Percentiles rank a stretch among this genome's conserved stretches.
Evolutionary conservation across 1,140 invertebrate genomes (phyloP).

Genomic region (Anadara kagoshimensis): DNA sequence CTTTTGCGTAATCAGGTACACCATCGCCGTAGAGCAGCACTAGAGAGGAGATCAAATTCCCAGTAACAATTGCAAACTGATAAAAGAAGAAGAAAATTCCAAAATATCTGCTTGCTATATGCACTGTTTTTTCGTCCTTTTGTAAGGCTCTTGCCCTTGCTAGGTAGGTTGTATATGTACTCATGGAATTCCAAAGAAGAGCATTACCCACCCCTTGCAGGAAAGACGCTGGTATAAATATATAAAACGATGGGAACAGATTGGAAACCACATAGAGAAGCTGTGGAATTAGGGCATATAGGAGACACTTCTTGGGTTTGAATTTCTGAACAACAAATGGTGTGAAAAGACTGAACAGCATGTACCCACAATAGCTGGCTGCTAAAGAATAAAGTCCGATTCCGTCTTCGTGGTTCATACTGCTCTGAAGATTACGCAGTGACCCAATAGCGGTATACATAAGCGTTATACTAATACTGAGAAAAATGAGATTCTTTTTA

Average conservation of each 20-base stretch:
- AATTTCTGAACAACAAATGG: slow-evolving; percentile 57
- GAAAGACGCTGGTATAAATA: slow-evolving; percentile 53
- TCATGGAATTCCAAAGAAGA: slow-evolving; percentile 62
- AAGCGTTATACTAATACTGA: slow-evolving; percentile 54
- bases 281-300: slow-evolving; percentile 47
- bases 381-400: slow-evolving; percentile 58
- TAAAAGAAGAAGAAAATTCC: slow-evolving; percentile 64
- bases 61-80: slow-evolving; percentile 57
- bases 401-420: slow-evolving; percentile 57
- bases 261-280: slow-evolving; percentile 59
- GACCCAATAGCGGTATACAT: slow-evolving; percentile 58
- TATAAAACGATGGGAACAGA: slow-evolving; percentile 59
- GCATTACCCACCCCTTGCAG: slow-evolving; percentile 57
- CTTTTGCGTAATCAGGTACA: not conserved
- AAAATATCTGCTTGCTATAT: slow-evolving; percentile 61
- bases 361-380: slow-evolving; percentile 44
- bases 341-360: slow-evolving; percentile 60
- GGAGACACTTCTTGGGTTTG: slow-evolving; percentile 50
- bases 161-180: slow-evolving; percentile 62
- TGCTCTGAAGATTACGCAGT: slow-evolving; percentile 67
- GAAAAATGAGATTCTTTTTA: slow-evolving; percentile 50
- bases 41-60: slow-evolving; percentile 60
- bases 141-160: slow-evolving; percentile 54
- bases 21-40: slow-evolving; percentile 41
- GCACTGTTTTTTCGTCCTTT: slow-evolving; percentile 47